Evolutionary conservation across 2,113 vertebrate genomes (phyloP).

Genomic region (Bubo blakistoni): DNA sequence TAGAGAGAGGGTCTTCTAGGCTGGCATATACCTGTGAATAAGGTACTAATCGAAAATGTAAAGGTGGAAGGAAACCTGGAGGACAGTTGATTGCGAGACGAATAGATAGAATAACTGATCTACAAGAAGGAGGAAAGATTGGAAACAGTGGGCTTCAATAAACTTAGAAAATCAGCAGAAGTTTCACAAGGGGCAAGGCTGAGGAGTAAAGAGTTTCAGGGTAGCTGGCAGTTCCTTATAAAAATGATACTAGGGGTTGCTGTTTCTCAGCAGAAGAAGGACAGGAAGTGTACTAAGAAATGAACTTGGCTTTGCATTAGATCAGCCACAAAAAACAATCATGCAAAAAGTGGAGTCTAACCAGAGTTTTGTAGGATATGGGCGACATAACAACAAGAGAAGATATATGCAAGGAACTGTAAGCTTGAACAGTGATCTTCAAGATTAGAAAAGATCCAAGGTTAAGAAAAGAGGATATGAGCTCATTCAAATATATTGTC

Average conservation of each 20-base stretch:
- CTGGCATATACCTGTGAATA: background rate
- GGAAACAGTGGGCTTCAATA: background rate
- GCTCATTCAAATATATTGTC: background rate
- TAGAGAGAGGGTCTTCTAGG: background rate
- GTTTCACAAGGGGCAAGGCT: background rate
- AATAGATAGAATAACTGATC: background rate
- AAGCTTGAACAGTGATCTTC: background rate
- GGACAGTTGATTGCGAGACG: background rate
- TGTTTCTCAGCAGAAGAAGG: background rate
- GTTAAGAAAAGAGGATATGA: constrained; percentile 13
- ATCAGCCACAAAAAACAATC: background rate
- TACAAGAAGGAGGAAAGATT: background rate
- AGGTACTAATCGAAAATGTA: background rate
- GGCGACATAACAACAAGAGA: background rate
- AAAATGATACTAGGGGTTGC: background rate
- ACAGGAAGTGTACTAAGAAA: background rate
- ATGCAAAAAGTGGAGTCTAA: background rate
- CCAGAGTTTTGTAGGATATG: background rate
- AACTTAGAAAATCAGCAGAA: background rate
- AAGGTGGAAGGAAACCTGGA: background rate
- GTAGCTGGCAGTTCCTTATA: background rate
- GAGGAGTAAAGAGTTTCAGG: background rate
- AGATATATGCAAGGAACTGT: background rate
- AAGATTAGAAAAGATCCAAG: background rate
- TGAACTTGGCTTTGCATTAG: background rate